Evolutionary conservation across 2,113 vertebrate genomes (phyloP), one percentile per base, ranked within the genome.

Genomic region (Cynocephalus volans): DNA sequence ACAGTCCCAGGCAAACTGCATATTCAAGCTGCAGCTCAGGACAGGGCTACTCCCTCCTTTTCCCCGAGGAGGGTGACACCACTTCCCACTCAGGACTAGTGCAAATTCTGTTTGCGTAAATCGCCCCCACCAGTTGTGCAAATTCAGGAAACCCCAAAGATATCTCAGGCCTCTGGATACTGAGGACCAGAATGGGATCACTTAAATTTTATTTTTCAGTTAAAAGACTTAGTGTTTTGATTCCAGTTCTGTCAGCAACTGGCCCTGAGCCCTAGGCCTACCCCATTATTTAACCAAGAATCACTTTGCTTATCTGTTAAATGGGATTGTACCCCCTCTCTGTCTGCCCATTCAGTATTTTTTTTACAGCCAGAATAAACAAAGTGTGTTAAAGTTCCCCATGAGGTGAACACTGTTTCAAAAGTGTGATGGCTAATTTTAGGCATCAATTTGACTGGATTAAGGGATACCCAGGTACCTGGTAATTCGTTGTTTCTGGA

Each of bases 201-300:
- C 45, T 85, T 77, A 65, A 18, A 73, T 64, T 92, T 33, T 80
- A 48, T 80, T 87, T 88, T 75, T 50, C 48, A 45, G 4, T 81
- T 81, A 65, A 86, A 95, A 41, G 17, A n/a, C 26, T 36, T 65
- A 18, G 8, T 18, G 73, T 77, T 45, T 48, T 70, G 14, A 56
- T 75, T 65, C n/a, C 67, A 17, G 10, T 87, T 65, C 26, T 90
- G 31, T 48, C 24, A n/a, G 26, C 41, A 36, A 54, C 21, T 52
- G 28, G 21, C 15, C 56, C 19, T 41, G 15, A 56, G 19, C 31
- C 50, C 60, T 60, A 19, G 23, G 8, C 64, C 2, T 33, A n/a
- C 15, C 12, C 28, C 26, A 48, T 69, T 65, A 19, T 31, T 31
- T 92, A 50, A 24, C 56, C 62, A 52, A 83, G 18, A 18, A 26